phyloP scores from a whole-genome alignment of 2,888 invertebrate genomes.

The Chrysotoxum bicinctum region DNA sequence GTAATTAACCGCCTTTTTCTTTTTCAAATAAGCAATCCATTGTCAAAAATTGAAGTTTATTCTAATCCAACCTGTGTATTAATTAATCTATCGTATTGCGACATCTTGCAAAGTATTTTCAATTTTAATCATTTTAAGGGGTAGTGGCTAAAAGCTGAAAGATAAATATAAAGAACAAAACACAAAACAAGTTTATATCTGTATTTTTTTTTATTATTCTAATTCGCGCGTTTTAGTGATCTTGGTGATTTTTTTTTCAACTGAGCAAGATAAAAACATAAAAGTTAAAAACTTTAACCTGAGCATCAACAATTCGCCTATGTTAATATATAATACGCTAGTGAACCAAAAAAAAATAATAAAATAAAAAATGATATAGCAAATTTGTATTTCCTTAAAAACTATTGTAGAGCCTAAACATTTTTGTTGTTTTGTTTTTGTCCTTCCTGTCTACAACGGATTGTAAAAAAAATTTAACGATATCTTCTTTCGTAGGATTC shows the following conservation, averaged over 20 bases:
- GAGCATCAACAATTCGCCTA: conserved; percentile 68
- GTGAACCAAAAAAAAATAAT: conserved; percentile 19
- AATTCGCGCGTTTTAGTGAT: conserved; percentile 14
- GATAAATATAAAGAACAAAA: not conserved
- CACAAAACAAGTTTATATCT: not conserved
- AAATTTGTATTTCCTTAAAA: conserved; percentile 50
- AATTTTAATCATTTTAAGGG: too few species aligned
- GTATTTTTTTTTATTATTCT: conserved; percentile 12
- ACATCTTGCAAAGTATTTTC: too few species aligned
- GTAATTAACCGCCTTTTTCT: too few species aligned
- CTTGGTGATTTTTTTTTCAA: conserved; percentile 28
- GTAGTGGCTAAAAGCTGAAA: too few species aligned
- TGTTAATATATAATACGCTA: conserved; percentile 47
- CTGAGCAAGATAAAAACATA: conserved; percentile 50
- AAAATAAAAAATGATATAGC: conserved; percentile 30
- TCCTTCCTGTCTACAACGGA: conserved; percentile 14
- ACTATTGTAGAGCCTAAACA: conserved; percentile 35
- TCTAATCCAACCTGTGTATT: too few species aligned
- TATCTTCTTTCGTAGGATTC: conserved; percentile 53
- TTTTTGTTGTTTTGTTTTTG: conserved; percentile 27
- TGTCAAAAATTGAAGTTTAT: too few species aligned
- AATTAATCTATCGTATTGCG: too few species aligned
- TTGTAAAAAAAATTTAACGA: conserved; percentile 44
- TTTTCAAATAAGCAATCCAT: too few species aligned
- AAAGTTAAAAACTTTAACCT: conserved; percentile 58